Percentiles rank a stretch among this genome's conserved stretches.
These are phyloP conservation scores for Epinephelus coioides DNA, from an alignment of 2,797 vertebrate genomes.

Conservation along the genomic window DNA sequence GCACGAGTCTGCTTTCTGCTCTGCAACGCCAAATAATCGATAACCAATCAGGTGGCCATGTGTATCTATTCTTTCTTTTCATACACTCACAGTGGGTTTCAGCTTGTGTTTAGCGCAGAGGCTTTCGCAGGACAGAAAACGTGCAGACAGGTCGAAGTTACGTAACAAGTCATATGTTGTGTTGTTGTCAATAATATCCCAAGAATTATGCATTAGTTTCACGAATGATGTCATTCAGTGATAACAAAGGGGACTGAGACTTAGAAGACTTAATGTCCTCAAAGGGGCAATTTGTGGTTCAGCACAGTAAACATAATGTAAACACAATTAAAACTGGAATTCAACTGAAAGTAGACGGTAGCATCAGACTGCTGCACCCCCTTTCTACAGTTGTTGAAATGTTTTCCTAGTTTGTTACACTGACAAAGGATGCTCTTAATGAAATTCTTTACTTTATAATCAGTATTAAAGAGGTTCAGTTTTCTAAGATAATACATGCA, in stretches of 20 bases:
- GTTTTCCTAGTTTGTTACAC: no score
- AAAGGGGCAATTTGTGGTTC: no score
- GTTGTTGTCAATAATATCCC: slow-evolving; percentile 4
- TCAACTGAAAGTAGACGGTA: no score
- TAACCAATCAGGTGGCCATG: slow-evolving; percentile 45
- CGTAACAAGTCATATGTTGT: background rate
- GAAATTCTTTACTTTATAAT: no score
- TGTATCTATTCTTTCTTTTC: slow-evolving; percentile 8
- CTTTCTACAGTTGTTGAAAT: no score
- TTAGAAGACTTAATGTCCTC: background rate
- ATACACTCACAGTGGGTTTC: slow-evolving; percentile 27
- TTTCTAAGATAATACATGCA: no score
- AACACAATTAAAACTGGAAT: no score
- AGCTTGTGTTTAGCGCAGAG: background rate
- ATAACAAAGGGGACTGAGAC: background rate
- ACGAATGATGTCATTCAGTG: background rate
- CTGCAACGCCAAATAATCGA: slow-evolving; percentile 51
- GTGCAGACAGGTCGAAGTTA: slow-evolving; percentile 27
- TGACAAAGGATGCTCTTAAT: no score
- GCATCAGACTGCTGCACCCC: no score
- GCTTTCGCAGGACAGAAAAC: slow-evolving; percentile 1
- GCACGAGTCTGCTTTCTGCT: slow-evolving; percentile 20
- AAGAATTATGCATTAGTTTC: background rate
- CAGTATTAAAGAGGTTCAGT: no score
- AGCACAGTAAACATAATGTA: no score